Base-by-base conservation (phyloP, 1,140 invertebrate genomes). In the Brachionus sp. region DNA sequence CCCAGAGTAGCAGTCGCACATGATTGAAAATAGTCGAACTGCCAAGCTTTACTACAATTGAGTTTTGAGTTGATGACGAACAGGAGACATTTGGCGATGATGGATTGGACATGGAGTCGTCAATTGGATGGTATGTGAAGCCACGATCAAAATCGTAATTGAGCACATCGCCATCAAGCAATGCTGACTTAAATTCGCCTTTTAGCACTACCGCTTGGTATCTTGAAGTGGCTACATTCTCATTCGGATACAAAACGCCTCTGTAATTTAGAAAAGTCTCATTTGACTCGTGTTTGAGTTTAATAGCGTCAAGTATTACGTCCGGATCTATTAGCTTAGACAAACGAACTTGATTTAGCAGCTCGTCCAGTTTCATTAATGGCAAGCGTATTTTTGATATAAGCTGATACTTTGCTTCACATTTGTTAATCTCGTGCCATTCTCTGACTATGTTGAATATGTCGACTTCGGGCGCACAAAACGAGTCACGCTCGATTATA, bases 381-480 rank as follows among this genome's bases (percentile, higher is more conserved):
- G 94, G 93, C 84, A 98, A 90, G 77, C 97, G 92, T 5, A 98
- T 93, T 84, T 89, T 86, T 19, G 85, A 80, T 29, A 90, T 84
- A 5, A 84, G 84, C 33, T 88, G 85, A 4, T 85, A 84, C 6
- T 85, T 86, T 4, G 86, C 84, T 85, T 93, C 92, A 29, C 92
- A 90, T 91, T 97, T 92, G 85, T 92, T 89, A 9, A 42, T 5
- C 86, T 91, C 92, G 84, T 93, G 93, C 96, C 96, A 98, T 68
- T 91, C 91, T 86, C 92, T 91, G 2, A 98, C 93, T 6, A 94
- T 93, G 85, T 92, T 90, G 89, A 98, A 99, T 84, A 99, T 97
- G 85, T 98, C 93, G 29, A 96, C 94, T 90, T 99, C 97, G 4
- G 93, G 92, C 0, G 95, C 95, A 90, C 94, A 98, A 90, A 98